phyloP scores from a whole-genome alignment of 2,888 invertebrate genomes.

The Copidosoma aretas region DNA sequence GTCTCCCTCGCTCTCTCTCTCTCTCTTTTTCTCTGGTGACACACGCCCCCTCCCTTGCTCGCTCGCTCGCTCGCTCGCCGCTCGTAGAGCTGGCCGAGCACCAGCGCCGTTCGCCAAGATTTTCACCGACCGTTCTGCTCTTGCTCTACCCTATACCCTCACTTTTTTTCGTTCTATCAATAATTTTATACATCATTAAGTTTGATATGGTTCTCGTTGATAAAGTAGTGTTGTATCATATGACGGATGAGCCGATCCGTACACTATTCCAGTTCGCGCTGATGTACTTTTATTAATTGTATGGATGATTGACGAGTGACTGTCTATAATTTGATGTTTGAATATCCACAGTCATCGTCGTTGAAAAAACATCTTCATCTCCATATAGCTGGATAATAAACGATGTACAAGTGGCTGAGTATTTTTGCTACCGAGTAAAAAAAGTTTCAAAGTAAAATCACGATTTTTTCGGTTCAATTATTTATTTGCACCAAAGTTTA shows the following conservation, averaged over 20 bases:
- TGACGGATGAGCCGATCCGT: not conserved
- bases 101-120: slow-evolving; percentile 38
- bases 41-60: slow-evolving; percentile 50
- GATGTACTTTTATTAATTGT: too few species aligned
- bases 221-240: not conserved
- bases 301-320: too few species aligned
- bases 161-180: slow-evolving; percentile 4
- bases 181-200: not conserved
- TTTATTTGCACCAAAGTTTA: too few species aligned
- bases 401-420: too few species aligned
- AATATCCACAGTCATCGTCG: too few species aligned
- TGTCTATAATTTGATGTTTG: too few species aligned
- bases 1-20: slow-evolving; percentile 52
- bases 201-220: not conserved
- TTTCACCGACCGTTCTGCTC: not conserved
- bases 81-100: slow-evolving; percentile 5
- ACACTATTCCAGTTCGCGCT: too few species aligned
- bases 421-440: too few species aligned
- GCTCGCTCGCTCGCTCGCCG: slow-evolving; percentile 24
- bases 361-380: too few species aligned
- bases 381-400: too few species aligned
- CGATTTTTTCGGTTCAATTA: too few species aligned
- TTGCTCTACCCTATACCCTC: not conserved
- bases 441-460: too few species aligned
- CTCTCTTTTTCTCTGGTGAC: slow-evolving; percentile 48